These are phyloP conservation scores for Euwallacea fornicatus DNA, from an alignment of 1,140 invertebrate species.

Conservation along the genomic window DNA sequence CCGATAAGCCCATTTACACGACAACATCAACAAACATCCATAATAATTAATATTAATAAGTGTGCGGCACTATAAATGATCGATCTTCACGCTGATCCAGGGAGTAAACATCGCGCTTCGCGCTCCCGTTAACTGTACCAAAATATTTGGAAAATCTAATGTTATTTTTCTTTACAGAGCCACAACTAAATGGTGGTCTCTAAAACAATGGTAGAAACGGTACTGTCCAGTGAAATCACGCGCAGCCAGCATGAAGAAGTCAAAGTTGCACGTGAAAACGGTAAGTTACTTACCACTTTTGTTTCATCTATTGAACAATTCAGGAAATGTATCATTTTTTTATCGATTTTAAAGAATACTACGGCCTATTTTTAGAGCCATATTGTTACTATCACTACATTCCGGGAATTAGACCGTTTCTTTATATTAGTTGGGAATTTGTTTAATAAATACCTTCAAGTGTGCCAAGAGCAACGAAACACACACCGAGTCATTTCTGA, in stretches of 20 bases:
- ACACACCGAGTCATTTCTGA: too few species aligned
- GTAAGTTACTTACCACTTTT: constrained; percentile 39
- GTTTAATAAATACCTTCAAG: too few species aligned
- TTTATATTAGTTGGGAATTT: too few species aligned
- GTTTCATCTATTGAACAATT: too few species aligned
- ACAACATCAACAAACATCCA: too few species aligned
- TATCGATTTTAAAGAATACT: too few species aligned
- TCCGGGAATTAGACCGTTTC: too few species aligned
- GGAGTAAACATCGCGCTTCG: neutral
- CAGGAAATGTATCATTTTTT: too few species aligned
- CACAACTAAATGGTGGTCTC: constrained; percentile 45
- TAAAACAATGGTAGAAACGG: constrained; percentile 53
- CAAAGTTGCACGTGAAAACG: constrained; percentile 51
- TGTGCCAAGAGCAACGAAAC: too few species aligned
- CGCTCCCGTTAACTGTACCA: neutral
- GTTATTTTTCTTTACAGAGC: constrained; percentile 27
- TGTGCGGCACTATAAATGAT: neutral
- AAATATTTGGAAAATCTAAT: neutral
- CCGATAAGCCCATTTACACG: neutral
- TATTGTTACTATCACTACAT: neutral
- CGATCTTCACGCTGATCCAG: too few species aligned
- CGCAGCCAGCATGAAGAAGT: constrained; percentile 54
- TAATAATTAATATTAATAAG: neutral
- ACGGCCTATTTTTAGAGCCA: neutral
- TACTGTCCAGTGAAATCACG: constrained; percentile 52